Conservation (phyloP, 2,113 vertebrate species). For the Machaerirhynchus nigripectus region DNA sequence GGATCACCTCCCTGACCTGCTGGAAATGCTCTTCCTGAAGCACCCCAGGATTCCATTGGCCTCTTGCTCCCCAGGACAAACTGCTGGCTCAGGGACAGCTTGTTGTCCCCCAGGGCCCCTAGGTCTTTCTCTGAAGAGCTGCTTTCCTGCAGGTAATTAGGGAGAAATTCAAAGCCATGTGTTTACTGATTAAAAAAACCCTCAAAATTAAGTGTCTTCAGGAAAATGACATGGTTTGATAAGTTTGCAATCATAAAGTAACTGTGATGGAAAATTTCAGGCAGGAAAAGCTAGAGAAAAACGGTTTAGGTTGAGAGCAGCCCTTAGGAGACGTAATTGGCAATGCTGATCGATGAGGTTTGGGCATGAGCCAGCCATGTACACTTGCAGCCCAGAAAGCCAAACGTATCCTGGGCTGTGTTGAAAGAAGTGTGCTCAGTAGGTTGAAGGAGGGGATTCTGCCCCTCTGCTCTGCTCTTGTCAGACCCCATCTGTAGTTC, state of each 20-base stretch:
- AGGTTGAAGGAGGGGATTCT: background rate
- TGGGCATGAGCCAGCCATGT: background rate
- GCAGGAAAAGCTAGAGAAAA: background rate
- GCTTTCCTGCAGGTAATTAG: background rate
- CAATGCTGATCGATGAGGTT: background rate
- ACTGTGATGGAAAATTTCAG: background rate
- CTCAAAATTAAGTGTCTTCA: background rate
- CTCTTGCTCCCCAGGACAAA: background rate
- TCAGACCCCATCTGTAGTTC: background rate
- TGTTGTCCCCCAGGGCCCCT: background rate
- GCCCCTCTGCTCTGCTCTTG: background rate
- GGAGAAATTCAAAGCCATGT: background rate
- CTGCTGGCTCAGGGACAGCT: background rate
- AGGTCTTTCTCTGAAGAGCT: background rate
- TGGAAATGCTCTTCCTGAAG: background rate
- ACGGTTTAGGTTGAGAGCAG: background rate
- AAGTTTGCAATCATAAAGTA: background rate
- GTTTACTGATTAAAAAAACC: background rate
- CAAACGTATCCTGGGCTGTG: rapidly evolving
- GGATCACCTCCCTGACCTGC: background rate
- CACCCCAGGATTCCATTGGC: background rate
- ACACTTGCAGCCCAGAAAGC: background rate
- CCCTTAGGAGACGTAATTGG: background rate
- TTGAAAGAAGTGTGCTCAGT: background rate
- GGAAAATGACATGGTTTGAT: background rate